Percentiles rank a stretch among this genome's conserved stretches.
phyloP scores from a whole-genome alignment of 92 coral and sea anemone genomes.

The Muricea muricata region DNA sequence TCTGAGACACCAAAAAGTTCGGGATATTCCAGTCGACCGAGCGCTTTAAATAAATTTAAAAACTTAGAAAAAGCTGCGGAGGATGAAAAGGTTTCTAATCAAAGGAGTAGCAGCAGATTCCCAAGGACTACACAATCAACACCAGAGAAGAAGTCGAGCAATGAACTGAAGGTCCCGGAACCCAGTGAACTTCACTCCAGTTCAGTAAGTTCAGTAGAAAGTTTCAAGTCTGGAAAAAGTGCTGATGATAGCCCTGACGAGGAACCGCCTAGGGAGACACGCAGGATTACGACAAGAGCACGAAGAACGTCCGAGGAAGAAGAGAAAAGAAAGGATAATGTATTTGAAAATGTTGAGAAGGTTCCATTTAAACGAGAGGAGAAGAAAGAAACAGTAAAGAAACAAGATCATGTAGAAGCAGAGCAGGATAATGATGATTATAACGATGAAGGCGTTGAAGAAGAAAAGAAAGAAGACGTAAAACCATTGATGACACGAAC shows the following conservation, averaged over 20 bases:
- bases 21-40: constrained; percentile 6
- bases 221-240: neutral
- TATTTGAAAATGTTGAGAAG: constrained; percentile 72
- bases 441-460: neutral
- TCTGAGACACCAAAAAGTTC: constrained; percentile 3
- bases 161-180: constrained; percentile 71
- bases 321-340: constrained; percentile 64
- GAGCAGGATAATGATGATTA: neutral
- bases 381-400: constrained; percentile 60
- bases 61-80: constrained; percentile 31
- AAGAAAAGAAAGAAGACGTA: constrained; percentile 5
- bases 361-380: constrained; percentile 73
- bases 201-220: constrained; percentile 37
- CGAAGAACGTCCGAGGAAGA: constrained; percentile 66
- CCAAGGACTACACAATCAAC: neutral
- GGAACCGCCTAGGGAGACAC: constrained; percentile 14
- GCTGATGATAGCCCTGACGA: constrained; percentile 32
- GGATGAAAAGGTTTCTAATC: constrained; percentile 35
- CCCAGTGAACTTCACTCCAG: constrained; percentile 55
- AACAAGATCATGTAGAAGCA: constrained; percentile 57
- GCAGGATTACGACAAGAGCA: constrained; percentile 39
- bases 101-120: neutral
- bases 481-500: constrained; percentile 9
- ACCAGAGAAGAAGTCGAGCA: constrained; percentile 74
- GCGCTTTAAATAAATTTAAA: constrained; percentile 37